Conservation (phyloP, 2,888 invertebrate species). For the Andrena chrysosceles region DNA sequence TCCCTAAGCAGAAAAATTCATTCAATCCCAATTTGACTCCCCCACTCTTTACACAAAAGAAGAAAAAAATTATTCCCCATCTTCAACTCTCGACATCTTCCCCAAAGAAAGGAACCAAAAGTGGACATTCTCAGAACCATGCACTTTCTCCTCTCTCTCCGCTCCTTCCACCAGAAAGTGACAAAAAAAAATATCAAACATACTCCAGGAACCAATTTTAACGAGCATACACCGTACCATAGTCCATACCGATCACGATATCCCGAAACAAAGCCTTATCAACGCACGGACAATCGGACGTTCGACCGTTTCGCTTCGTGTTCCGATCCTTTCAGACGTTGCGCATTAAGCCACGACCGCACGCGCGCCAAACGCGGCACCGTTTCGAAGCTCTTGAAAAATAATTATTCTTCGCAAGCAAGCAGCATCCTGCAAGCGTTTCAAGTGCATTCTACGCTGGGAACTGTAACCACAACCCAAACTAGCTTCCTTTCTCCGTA, state of each 20-base stretch:
- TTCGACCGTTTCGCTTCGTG: conserved; percentile 17
- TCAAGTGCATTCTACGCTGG: too few relatives aligned
- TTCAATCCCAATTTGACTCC: too few relatives aligned
- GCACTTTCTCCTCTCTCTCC: conserved; percentile 1
- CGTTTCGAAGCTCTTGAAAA: not conserved
- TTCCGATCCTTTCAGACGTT: not conserved
- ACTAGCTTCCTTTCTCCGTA: too few relatives aligned
- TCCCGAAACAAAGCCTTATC: not conserved
- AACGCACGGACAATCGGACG: conserved; percentile 41
- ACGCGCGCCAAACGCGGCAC: not conserved
- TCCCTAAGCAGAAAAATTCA: too few relatives aligned
- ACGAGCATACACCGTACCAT: not conserved
- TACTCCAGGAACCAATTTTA: not conserved
- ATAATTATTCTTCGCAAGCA: not conserved
- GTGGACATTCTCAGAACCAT: not conserved
- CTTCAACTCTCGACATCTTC: not conserved
- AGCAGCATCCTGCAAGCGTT: not conserved
- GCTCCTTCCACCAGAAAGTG: not conserved
- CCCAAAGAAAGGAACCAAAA: not conserved
- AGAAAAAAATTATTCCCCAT: not conserved
- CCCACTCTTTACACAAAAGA: too few relatives aligned
- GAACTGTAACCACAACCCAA: too few relatives aligned
- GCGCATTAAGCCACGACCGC: not conserved
- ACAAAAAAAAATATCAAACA: not conserved
- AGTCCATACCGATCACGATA: not conserved